Evolutionary conservation across 2,888 invertebrate species (phyloP), one percentile per base, ranked within the genome.

Genomic region (Timandra comae): DNA sequence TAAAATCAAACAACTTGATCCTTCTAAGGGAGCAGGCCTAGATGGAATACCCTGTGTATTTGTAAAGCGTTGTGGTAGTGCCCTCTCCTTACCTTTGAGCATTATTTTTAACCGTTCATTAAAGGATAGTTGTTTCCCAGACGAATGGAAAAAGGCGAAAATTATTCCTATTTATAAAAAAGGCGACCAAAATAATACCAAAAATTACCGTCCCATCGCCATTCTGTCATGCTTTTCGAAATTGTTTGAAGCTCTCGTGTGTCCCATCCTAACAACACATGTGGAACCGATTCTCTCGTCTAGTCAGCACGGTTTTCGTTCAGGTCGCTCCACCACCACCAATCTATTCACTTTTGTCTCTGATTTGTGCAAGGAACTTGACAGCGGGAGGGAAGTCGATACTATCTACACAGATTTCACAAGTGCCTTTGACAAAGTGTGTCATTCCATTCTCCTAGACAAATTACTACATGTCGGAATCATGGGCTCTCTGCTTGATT

Each of bases 41-140:
- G 37, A 37, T 29, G 12, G 20, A 7, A 23, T 37, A 7, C 32
- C 37, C 4, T 23, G 32, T 2, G 4, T 29, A 1, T 36, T 36
- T 12, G 7, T 29, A 2, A 16, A 16, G 16, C 16, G 16, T 16
- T 16, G 16, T 16, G 6, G 16, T 16, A 16, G 6, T 5, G 16
- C 16, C 6, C 16, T 16, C 4, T 16, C 16, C 6, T 6, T 16
- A 12, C 32, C 36, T 0, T 12, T 32, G 10, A 6, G 9, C 7
- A 19, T 31, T 2, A 36, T 31, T 8, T 32, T 20, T 21, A 36
- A 32, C 13, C 13, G 16, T 7, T 36, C 29, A 7, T 7, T 31
- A 1, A 5, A 6, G 1, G 3, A 9, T 7, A 32, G 36, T 9
- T 6, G 8, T 7, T 33, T 33, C 12, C 33, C 37, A 1, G 8